phyloP scores from a whole-genome alignment of 2,113 vertebrate species.

The Mormyrus lacerda region DNA sequence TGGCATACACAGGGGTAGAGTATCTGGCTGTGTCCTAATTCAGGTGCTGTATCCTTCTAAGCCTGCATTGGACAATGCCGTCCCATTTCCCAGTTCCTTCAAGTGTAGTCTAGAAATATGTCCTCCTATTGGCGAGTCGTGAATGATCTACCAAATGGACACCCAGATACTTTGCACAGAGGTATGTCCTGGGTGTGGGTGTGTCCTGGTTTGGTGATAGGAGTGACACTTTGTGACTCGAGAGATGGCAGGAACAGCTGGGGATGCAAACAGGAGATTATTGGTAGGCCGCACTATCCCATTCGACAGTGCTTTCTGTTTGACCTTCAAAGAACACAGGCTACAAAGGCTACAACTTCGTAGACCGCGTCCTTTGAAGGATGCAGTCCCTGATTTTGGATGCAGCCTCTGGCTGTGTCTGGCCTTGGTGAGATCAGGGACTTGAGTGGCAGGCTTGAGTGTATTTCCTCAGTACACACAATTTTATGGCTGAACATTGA shows the following conservation, averaged over 20 bases:
- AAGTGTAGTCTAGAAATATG: neutral
- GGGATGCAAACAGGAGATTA: neutral
- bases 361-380: neutral
- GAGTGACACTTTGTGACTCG: neutral
- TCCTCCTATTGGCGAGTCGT: neutral
- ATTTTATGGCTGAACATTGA: neutral
- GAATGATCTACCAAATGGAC: neutral
- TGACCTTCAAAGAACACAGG: neutral
- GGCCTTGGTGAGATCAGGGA: neutral
- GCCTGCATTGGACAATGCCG: neutral
- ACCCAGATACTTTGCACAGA: neutral
- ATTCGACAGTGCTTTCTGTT: neutral
- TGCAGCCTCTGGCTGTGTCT: neutral
- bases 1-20: neutral
- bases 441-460: neutral
- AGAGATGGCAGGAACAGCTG: neutral
- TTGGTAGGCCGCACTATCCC: neutral
- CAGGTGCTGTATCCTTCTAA: neutral
- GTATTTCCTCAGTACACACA: neutral
- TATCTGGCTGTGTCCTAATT: neutral
- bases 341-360: neutral
- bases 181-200: too few relatives aligned
- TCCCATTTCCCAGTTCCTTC: neutral
- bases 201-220: neutral
- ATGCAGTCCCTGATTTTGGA: neutral